A percentile compares a stretch with the other conserved stretches of the same genome.
These are phyloP conservation scores for Tenebrosternarchus preto DNA, from an alignment of 2,113 vertebrate species.

Conservation along the genomic window DNA sequence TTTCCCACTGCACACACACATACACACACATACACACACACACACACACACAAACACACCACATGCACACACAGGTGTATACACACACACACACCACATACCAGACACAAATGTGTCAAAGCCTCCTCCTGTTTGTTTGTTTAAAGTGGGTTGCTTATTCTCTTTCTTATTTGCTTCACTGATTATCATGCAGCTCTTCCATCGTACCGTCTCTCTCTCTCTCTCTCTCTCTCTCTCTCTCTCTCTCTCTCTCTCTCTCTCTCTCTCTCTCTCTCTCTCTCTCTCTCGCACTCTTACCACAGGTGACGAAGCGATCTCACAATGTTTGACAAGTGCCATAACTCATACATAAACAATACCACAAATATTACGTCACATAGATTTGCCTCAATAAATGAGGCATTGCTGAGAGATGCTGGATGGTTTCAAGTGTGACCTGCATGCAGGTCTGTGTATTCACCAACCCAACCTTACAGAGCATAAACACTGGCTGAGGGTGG, in stretches of 20 bases:
- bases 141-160: not conserved
- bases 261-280: no score
- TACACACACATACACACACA: conserved; percentile 9
- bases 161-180: not conserved
- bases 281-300: not conserved
- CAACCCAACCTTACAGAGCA: not conserved
- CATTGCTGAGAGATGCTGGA: not conserved
- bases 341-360: not conserved
- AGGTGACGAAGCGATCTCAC: not conserved
- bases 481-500: not conserved
- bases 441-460: not conserved
- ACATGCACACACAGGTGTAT: not conserved
- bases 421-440: not conserved
- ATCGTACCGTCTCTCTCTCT: not conserved
- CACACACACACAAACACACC: conserved; percentile 4
- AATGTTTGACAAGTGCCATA: not conserved
- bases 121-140: no score
- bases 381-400: no score
- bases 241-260: no score
- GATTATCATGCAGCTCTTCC: not conserved
- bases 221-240: no score
- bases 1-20: conserved; percentile 76
- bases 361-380: not conserved
- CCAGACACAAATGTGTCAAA: not conserved
- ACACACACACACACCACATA: not conserved